A percentile compares a stretch with the other conserved stretches of the same genome.
These are phyloP conservation scores for Neoarius graeffei DNA, from an alignment of 2,113 vertebrate species.

Conservation along the genomic window DNA sequence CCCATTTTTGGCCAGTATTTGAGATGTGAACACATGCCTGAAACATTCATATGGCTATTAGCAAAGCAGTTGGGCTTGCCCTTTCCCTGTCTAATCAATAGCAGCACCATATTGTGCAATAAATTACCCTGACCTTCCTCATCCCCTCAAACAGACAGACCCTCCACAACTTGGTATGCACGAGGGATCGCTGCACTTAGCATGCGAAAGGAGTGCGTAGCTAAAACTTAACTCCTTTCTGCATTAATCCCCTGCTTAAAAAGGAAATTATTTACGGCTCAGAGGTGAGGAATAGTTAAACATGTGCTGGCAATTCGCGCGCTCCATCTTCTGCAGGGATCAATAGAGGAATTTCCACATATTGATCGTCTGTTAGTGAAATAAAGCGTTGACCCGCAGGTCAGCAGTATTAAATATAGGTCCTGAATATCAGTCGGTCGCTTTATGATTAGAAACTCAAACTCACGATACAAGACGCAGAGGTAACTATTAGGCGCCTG, in stretches of 20 bases:
- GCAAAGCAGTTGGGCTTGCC: constrained; percentile 50
- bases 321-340: constrained; percentile 57
- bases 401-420: constrained; percentile 65
- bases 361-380: constrained; percentile 63
- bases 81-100: constrained; percentile 60
- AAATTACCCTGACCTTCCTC: constrained; percentile 58
- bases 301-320: constrained; percentile 49
- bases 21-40: constrained; percentile 39
- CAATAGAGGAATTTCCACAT: constrained; percentile 68
- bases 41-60: constrained; percentile 58
- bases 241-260: constrained; percentile 42
- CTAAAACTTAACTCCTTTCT: constrained; percentile 50
- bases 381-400: constrained; percentile 53
- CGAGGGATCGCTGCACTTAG: constrained; percentile 34
- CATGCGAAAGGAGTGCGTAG: constrained; percentile 36
- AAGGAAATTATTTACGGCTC: constrained; percentile 54
- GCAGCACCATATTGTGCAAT: constrained; percentile 59
- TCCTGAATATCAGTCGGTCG: constrained; percentile 53
- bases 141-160: constrained; percentile 44
- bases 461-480: constrained; percentile 31
- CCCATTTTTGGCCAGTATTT: constrained; percentile 19
- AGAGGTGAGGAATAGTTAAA: constrained; percentile 48
- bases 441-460: constrained; percentile 47
- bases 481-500: constrained; percentile 35
- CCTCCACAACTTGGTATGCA: constrained; percentile 45